Base-by-base conservation (phyloP, 2,888 invertebrate genomes). In the Nysson spinosus region DNA sequence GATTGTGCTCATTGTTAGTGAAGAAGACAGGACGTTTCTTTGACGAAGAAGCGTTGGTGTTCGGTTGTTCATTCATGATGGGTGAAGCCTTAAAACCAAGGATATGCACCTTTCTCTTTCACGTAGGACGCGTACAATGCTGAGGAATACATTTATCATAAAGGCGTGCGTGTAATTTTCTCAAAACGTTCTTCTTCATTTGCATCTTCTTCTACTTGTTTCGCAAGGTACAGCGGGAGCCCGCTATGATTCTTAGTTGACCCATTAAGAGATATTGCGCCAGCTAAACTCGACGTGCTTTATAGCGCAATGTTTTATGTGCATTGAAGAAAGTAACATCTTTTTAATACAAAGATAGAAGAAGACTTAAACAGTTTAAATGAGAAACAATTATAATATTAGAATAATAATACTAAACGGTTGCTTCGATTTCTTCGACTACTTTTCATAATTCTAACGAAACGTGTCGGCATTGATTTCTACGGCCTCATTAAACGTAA, bases 91-190 rank as follows among this genome's bases (percentile, higher is more conserved):
- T n/a, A n/a, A 6, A 35, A 43, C 28, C 40, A 46, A 67, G 55
- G 52, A 61, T 66, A 34, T 46, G n/a, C 24, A 24, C 44, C 62
- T 54, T 64, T 72, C 54, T 54, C 64, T 75, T 75, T 69, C 47
- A 40, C 63, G 44, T 72, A 28, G 54, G 61, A 47, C 42, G 49
- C 9, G 9, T 7, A 46, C 39, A 46, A 65, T 57, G 32, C 14
- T 17, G n/a, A 22, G 52, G 12, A 20, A 9, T 14, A 4, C 43
- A 64, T 69, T 68, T 32, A 37, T 52, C 47, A 28, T 35, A 28
- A 24, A 64, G 20, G n/a, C 44, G 35, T 22, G 17, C 37, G 20
- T 26, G 70, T 42, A 50, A 44, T 51, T 68, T 46, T 35, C 52
- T 24, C 47, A 30, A 24, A 50, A 12, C 42, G 43, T 55, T 63